phyloP scores from a whole-genome alignment of 2,797 vertebrate genomes.

The Mormyrops boulengeri region DNA sequence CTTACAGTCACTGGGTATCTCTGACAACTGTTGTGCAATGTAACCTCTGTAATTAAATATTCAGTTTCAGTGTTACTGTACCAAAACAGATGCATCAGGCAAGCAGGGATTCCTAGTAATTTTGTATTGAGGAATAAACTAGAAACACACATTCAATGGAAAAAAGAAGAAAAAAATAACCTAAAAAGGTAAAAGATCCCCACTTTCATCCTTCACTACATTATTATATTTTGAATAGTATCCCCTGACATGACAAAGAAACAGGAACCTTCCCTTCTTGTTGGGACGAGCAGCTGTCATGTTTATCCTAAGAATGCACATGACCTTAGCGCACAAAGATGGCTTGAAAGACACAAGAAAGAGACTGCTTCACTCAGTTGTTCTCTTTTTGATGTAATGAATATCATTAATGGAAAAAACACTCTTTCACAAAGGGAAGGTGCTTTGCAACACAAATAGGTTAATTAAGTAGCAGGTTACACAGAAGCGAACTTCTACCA shows the following conservation, averaged over 20 bases:
- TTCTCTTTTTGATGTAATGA: conserved; percentile 32
- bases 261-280: neutral
- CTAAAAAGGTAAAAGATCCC: neutral
- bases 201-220: neutral
- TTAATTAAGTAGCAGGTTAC: neutral
- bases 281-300: neutral
- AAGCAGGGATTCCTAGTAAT: neutral
- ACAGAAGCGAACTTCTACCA: neutral
- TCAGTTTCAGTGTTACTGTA: neutral
- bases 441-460: conserved; percentile 13
- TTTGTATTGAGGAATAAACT: neutral
- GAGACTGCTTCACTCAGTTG: conserved; percentile 1
- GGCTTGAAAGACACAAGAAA: conserved; percentile 11
- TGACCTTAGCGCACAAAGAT: neutral
- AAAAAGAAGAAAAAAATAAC: neutral
- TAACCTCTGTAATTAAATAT: neutral
- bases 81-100: neutral
- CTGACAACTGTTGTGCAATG: neutral
- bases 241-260: neutral
- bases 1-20: neutral
- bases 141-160: neutral
- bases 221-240: neutral
- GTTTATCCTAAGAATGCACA: neutral
- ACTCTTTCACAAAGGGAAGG: conserved; percentile 26
- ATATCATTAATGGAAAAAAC: conserved; percentile 31